Base-by-base conservation (phyloP, 1,140 invertebrate genomes). In the Solenopsis invicta region DNA sequence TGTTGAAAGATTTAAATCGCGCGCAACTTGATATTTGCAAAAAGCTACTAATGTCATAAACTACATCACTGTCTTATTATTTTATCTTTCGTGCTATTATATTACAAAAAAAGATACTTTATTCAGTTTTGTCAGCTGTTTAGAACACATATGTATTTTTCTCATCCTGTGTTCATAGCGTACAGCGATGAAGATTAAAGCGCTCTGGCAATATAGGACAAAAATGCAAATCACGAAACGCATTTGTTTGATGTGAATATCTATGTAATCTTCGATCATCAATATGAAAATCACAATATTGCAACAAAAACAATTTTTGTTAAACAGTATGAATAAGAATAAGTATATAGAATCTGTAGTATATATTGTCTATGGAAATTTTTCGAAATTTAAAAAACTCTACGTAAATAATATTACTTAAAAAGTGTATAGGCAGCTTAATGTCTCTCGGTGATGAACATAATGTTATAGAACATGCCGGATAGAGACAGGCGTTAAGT, bases 201-300 rank as follows among this genome's bases (percentile, higher is more conserved):
- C 21, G 59, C 10, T 48, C 77, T 21, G n/a, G 24, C 45, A 12
- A 10, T 4, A 16, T 18, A 67, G 48, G 2, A 34, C 0, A 18
- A 59, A 80, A 80, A 88, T 61, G 16, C 48, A 80, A 71, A 86
- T 89, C 45, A n/a, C 4, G 29, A 64, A 78, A 61, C 24, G 45
- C 67, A 66, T 81, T 86, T 88, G 59, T 29, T 29, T 29, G 29
- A 29, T 29, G 29, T 29, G 29, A 29, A 29, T 29, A 86, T 88
- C 66, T 88, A 62, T 64, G 62, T 85, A 74, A 89, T 89, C 86
- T 52, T 24, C 6, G 66, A 85, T 77, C 29, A 50, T 2, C 13
- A 9, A 62, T n/a, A 41, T 18, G 13, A 80, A 52, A n/a, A 52
- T 67, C 13, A 13, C n/a, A 41, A 41, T 54, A 21, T 24, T 4